phyloP scores from a whole-genome alignment of 2,888 invertebrate genomes.

The Homarus gammarus region DNA sequence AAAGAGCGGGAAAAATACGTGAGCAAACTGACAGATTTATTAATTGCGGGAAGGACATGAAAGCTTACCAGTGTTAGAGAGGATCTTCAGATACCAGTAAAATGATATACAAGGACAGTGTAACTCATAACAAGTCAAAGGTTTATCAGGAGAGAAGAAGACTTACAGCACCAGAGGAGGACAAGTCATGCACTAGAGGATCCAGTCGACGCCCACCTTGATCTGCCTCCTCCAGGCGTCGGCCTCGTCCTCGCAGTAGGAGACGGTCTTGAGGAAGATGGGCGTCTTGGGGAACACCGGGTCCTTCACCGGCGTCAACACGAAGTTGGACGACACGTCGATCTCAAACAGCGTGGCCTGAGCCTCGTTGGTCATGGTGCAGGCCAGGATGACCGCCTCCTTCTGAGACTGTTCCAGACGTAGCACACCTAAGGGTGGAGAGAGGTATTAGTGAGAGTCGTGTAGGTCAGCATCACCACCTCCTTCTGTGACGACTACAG shows the following conservation, averaged over 20 bases:
- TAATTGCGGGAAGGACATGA: no score
- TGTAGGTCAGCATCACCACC: no score
- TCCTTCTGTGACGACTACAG: no score
- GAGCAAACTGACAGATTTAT: no score
- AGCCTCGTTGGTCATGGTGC: conserved; percentile 82
- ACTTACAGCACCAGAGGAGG: not conserved
- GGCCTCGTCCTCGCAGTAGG: conserved; percentile 83
- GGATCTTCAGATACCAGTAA: no score
- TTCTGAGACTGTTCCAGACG: conserved; percentile 84
- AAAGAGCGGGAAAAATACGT: no score
- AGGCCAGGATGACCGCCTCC: conserved; percentile 85
- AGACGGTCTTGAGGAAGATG: conserved; percentile 84
- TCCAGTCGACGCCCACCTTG: conserved; percentile 76
- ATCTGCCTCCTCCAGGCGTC: conserved; percentile 80
- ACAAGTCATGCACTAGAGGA: conserved; percentile 24
- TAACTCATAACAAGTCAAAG: not conserved
- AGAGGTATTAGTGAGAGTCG: no score
- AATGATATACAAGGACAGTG: not conserved
- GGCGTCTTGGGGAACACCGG: conserved; percentile 85
- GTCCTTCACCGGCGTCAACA: conserved; percentile 83
- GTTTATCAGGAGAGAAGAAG: not conserved
- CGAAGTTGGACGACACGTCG: conserved; percentile 82
- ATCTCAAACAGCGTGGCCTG: conserved; percentile 81
- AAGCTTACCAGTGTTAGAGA: no score
- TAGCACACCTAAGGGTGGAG: conserved; percentile 80